Conservation (phyloP, 2,888 invertebrate species). For the Ectobius pallidus region DNA sequence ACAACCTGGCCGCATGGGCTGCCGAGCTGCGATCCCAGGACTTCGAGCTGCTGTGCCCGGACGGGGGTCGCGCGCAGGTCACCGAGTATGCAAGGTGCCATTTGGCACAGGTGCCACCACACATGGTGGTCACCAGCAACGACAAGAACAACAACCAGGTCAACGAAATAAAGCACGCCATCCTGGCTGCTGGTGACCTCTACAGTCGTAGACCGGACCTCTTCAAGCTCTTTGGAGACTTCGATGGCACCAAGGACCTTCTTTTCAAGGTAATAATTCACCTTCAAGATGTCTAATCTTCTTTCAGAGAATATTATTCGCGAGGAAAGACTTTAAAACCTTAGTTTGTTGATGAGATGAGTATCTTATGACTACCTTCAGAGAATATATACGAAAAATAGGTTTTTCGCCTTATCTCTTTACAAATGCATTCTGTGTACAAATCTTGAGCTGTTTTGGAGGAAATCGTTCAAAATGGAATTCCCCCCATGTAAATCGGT, state of each 20-base stretch:
- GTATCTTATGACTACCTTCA: no score
- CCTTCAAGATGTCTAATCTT: no score
- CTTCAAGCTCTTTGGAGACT: slow-evolving; percentile 70
- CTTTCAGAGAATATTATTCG: no score
- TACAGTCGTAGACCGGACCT: slow-evolving; percentile 63
- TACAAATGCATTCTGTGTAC: no score
- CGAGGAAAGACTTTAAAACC: no score
- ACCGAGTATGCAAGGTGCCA: slow-evolving; percentile 64
- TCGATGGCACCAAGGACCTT: slow-evolving; percentile 58
- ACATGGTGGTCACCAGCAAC: slow-evolving; percentile 57
- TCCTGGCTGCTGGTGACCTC: slow-evolving; percentile 63
- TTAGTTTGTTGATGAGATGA: no score
- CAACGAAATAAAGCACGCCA: slow-evolving; percentile 69
- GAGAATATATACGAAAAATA: no score
- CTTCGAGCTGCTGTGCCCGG: slow-evolving; percentile 68
- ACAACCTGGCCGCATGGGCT: slow-evolving; percentile 63
- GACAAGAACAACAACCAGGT: slow-evolving; percentile 53
- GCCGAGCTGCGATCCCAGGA: slow-evolving; percentile 56
- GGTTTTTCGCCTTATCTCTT: no score
- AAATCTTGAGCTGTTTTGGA: no score
- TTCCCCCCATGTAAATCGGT: no score
- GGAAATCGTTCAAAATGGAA: no score
- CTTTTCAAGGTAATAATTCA: slow-evolving; percentile 63
- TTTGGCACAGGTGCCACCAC: slow-evolving; percentile 66
- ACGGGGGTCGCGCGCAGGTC: slow-evolving; percentile 63